Evolutionary conservation across 2,888 invertebrate genomes (phyloP).

Genomic region (Unio delphinus): DNA sequence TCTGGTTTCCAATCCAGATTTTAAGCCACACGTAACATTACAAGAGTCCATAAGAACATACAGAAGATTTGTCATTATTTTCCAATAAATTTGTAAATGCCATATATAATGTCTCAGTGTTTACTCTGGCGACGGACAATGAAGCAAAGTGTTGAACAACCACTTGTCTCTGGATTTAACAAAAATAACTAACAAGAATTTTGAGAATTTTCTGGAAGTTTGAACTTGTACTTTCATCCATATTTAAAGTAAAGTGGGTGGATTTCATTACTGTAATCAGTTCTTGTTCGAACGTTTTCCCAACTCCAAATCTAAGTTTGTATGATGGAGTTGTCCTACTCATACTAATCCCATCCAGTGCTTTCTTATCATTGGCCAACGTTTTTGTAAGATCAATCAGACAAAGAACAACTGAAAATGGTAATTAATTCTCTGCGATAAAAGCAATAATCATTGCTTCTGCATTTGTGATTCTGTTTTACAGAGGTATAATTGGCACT

Average conservation of each 20-base stretch:
- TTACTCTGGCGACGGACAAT: neutral
- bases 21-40: too few species aligned
- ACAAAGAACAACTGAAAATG: too few species aligned
- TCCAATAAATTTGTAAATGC: constrained; percentile 19
- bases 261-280: constrained; percentile 3
- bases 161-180: constrained; percentile 9
- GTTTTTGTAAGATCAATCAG: too few species aligned
- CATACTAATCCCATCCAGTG: constrained; percentile 7
- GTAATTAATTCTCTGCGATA: too few species aligned
- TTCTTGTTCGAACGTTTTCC: constrained; percentile 5
- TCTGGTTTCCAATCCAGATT: constrained; percentile 24
- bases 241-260: constrained; percentile 16
- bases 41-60: constrained; percentile 30
- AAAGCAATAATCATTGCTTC: too few species aligned
- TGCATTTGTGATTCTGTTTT: too few species aligned
- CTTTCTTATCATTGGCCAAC: neutral
- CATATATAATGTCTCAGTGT: constrained; percentile 11
- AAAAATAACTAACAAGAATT: constrained; percentile 9
- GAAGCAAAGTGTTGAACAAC: constrained; percentile 28
- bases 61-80: constrained; percentile 16
- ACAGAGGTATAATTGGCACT: too few species aligned
- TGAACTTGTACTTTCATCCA: constrained; percentile 22
- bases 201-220: constrained; percentile 18
- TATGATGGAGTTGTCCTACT: constrained; percentile 12
- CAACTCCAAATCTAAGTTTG: constrained; percentile 12